Conservation (phyloP, 2,113 vertebrate species). For the Tragelaphus scriptus region DNA sequence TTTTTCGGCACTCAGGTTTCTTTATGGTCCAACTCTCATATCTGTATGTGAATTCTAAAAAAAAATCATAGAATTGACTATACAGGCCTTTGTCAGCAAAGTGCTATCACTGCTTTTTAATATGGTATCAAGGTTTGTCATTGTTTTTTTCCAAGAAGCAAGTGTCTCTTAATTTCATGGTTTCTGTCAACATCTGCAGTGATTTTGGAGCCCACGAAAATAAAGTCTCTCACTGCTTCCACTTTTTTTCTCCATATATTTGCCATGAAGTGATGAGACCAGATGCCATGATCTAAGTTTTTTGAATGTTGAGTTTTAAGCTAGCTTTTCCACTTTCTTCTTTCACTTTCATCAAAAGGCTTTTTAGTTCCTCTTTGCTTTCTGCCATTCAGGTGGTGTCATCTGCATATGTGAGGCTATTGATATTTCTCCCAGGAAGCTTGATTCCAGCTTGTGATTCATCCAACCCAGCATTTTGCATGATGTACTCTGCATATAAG, state of each 20-base stretch:
- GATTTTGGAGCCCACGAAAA: neutral
- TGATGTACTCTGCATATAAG: neutral
- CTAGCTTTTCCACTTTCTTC: neutral
- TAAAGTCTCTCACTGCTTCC: neutral
- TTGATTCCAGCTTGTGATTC: neutral
- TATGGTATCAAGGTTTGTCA: neutral
- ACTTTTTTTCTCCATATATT: neutral
- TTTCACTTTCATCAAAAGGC: neutral
- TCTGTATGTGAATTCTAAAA: neutral
- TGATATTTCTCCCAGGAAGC: neutral
- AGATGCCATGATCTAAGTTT: neutral
- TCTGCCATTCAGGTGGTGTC: neutral
- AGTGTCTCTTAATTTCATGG: neutral
- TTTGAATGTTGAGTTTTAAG: neutral
- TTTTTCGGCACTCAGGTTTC: neutral
- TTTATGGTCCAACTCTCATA: neutral
- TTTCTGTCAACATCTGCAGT: neutral
- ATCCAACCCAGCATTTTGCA: neutral
- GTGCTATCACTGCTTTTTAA: neutral
- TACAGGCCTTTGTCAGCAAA: neutral
- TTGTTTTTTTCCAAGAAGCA: neutral
- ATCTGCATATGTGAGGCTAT: neutral
- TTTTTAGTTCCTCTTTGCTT: neutral
- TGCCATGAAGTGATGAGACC: neutral
- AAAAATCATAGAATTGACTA: neutral